Evolutionary conservation across 2,797 vertebrate species (phyloP).

Genomic region (Erethizon dorsatum): DNA sequence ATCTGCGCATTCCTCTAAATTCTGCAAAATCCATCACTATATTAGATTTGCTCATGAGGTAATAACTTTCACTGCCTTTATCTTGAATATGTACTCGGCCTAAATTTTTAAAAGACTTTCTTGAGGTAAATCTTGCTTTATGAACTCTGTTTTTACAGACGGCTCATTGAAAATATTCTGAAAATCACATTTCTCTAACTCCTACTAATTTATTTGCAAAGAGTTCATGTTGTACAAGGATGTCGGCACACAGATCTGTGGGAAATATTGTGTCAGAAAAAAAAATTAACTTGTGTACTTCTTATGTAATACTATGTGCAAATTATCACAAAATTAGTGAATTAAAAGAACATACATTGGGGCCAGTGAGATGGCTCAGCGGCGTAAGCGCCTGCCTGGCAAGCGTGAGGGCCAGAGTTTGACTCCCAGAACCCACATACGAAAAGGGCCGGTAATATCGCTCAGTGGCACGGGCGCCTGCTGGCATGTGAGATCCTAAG

Average conservation of each 20-base stretch:
- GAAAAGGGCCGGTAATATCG: too few relatives aligned
- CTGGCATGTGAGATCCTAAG: too few relatives aligned
- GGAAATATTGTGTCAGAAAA: neutral
- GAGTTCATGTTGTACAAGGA: neutral
- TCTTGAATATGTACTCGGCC: neutral
- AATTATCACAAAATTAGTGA: neutral
- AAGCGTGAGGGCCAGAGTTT: too few relatives aligned
- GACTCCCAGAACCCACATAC: too few relatives aligned
- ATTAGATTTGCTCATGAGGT: neutral
- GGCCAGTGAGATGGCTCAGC: too few relatives aligned
- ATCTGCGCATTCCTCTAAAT: neutral
- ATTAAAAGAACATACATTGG: neutral
- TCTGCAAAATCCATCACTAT: neutral
- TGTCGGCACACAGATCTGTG: neutral
- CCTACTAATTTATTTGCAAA: constrained; percentile 25
- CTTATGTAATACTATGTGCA: neutral
- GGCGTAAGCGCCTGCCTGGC: too few relatives aligned
- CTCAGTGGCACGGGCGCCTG: too few relatives aligned
- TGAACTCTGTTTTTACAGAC: neutral
- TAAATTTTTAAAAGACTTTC: neutral
- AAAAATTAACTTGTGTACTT: neutral
- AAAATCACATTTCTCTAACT: constrained; percentile 32
- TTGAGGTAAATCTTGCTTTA: neutral
- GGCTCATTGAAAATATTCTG: neutral
- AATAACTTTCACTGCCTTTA: neutral